A percentile compares a stretch with the other conserved stretches of the same genome.
phyloP scores from a whole-genome alignment of 2,888 invertebrate genomes.

The Agriopis marginaria region DNA sequence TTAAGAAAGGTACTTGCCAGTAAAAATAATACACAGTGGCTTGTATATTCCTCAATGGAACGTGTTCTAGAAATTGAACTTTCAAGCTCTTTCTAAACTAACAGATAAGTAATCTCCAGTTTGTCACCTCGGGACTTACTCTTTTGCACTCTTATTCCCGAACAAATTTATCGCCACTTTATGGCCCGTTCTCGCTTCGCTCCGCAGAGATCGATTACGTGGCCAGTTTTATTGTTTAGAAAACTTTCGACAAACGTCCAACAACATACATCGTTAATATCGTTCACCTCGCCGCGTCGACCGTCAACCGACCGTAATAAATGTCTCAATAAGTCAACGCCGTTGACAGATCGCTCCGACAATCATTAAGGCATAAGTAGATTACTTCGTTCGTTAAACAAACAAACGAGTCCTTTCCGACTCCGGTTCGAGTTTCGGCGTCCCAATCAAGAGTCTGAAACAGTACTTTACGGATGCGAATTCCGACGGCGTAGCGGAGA shows the following conservation, averaged over 20 bases:
- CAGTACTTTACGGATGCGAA: constrained; percentile 62
- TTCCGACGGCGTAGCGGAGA: constrained; percentile 53
- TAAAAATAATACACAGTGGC: no score
- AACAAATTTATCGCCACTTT: constrained; percentile 61
- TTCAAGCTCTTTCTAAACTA: not conserved
- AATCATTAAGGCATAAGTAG: constrained; percentile 61
- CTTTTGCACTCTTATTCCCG: constrained; percentile 48
- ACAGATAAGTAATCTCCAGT: not conserved
- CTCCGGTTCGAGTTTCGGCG: constrained; percentile 47
- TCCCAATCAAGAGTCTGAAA: constrained; percentile 69
- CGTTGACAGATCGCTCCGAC: constrained; percentile 61
- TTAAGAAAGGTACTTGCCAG: no score
- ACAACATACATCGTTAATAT: constrained; percentile 56
- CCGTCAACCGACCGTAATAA: constrained; percentile 62
- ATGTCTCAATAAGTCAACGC: constrained; percentile 64
- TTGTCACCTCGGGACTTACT: constrained; percentile 47
- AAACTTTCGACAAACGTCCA: constrained; percentile 48
- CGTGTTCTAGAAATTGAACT: not conserved
- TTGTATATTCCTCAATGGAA: no score
- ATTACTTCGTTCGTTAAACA: constrained; percentile 61
- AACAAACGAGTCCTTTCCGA: constrained; percentile 32
- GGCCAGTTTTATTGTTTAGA: constrained; percentile 58
- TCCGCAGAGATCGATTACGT: constrained; percentile 54
- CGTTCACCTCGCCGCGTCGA: constrained; percentile 57
- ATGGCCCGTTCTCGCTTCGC: constrained; percentile 46